Evolutionary conservation across 2,888 invertebrate genomes (phyloP), one percentile per base, ranked within the genome.

Genomic region (Drosophila prostipennis): DNA sequence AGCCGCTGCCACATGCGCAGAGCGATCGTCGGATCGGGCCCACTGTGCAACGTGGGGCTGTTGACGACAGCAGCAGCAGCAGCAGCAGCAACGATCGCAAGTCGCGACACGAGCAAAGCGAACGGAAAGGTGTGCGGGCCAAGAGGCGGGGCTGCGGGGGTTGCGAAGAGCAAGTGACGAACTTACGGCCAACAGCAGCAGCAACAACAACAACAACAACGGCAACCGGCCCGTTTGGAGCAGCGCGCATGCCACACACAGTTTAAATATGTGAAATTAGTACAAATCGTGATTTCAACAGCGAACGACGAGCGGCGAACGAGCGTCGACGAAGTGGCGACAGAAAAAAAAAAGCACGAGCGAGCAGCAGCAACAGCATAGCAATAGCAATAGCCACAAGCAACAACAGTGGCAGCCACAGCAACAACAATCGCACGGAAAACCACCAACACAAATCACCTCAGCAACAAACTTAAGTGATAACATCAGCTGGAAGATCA

Each of bases 251-350:
- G 91, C 91, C 91, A 91, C 90, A 90, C 90, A 90, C 90, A 91
- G 88, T 89, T 89, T 89, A 91, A 91, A 90, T 90, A 91, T 89
- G 87, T 90, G 90, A 91, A 91, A 91, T 91, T 91, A 91, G 91
- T 91, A 91, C 91, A 91, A 91, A 90, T 91, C 91, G 91, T 91
- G 91, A 91, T 91, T 91, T 91, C 91, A 89, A 91, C 91, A 91
- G 91, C 90, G 91, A 91, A 91, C 89, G 91, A 91, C 91, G 87
- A 89, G 90, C 91, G 91, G 79, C 87, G 87, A 89, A 85, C 77
- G 78, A 76, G 78, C 76, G 72, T 60, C 76, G 71, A 57, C 72
- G 69, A 59, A 74, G 75, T 74, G 72, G 63, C 70, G 54, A 64
- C 72, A 71, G 56, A 79, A 37, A 82, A 46, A 45, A 19, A 45